phyloP scores from a whole-genome alignment of 2,888 invertebrate genomes.

The Drosophila aldrichi region DNA sequence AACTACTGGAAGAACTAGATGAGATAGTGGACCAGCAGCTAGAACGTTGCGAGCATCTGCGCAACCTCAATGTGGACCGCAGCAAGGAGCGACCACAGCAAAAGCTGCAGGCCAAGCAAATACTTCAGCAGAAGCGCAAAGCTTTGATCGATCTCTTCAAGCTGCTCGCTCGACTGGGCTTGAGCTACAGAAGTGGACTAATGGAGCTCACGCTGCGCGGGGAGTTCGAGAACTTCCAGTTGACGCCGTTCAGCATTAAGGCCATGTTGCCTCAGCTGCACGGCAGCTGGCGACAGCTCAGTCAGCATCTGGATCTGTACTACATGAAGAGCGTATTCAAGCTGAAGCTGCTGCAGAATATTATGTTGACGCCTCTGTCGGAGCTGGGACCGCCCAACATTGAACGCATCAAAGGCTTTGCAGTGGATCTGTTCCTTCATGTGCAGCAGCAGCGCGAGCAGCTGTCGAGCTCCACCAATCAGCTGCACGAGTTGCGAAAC shows the following conservation, averaged over 20 bases:
- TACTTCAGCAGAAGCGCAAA: slow-evolving; percentile 94
- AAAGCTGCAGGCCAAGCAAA: slow-evolving; percentile 91
- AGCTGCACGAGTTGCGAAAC: slow-evolving; percentile 87
- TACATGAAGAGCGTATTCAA: slow-evolving; percentile 84
- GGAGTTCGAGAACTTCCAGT: slow-evolving; percentile 88
- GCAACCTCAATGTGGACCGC: slow-evolving; percentile 85
- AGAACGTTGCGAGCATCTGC: slow-evolving; percentile 89
- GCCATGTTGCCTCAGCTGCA: slow-evolving; percentile 86
- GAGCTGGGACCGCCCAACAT: slow-evolving; percentile 93
- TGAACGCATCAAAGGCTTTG: slow-evolving; percentile 94
- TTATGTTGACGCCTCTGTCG: slow-evolving; percentile 88
- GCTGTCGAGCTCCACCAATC: slow-evolving; percentile 87
- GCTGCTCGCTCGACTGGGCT: slow-evolving; percentile 89
- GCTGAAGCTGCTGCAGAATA: slow-evolving; percentile 83
- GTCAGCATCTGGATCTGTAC: slow-evolving; percentile 82
- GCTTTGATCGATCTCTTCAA: slow-evolving; percentile 95
- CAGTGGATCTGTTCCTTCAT: slow-evolving; percentile 90
- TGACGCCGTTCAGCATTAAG: slow-evolving; percentile 90
- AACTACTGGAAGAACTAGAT: slow-evolving; percentile 88
- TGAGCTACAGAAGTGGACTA: slow-evolving; percentile 93
- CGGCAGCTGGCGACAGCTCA: slow-evolving; percentile 83
- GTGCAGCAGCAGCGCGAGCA: slow-evolving; percentile 89
- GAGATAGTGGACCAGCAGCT: slow-evolving; percentile 89
- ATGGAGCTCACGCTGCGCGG: slow-evolving; percentile 86
- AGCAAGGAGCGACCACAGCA: slow-evolving; percentile 88